Evolutionary conservation across 2,113 vertebrate species (phyloP).

Genomic region (Tichodroma muraria): DNA sequence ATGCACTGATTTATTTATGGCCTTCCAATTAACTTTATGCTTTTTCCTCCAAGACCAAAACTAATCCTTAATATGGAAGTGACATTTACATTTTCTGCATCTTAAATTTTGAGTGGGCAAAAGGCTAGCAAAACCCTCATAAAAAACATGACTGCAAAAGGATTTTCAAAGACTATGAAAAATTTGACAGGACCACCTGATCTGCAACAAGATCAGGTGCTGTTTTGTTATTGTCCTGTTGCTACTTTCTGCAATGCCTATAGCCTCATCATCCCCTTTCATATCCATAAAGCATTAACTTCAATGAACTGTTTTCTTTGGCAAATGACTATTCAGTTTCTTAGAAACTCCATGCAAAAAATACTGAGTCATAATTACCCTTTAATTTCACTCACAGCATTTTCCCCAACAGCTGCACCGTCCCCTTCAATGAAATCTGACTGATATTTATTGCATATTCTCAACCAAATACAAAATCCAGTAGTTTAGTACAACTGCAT

Average conservation of each 20-base stretch:
- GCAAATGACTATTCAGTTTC: not conserved
- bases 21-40: not conserved
- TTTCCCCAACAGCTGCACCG: not conserved
- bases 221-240: not conserved
- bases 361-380: not conserved
- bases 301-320: not conserved
- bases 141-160: not conserved
- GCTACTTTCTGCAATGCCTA: not conserved
- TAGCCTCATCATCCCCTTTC: not conserved
- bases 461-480: not conserved
- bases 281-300: not conserved
- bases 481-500: not conserved
- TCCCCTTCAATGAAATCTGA: not conserved
- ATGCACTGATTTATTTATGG: not conserved
- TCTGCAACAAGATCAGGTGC: not conserved
- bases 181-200: not conserved
- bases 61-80: not conserved
- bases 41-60: not conserved
- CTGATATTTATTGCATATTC: not conserved
- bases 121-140: not conserved
- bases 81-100: constrained; percentile 11
- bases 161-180: not conserved
- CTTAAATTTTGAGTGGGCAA: not conserved
- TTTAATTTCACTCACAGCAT: not conserved
- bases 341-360: not conserved